These are phyloP conservation scores for Diaprepes abbreviatus DNA, from an alignment of 2,888 invertebrate genomes.

Conservation along the genomic window DNA sequence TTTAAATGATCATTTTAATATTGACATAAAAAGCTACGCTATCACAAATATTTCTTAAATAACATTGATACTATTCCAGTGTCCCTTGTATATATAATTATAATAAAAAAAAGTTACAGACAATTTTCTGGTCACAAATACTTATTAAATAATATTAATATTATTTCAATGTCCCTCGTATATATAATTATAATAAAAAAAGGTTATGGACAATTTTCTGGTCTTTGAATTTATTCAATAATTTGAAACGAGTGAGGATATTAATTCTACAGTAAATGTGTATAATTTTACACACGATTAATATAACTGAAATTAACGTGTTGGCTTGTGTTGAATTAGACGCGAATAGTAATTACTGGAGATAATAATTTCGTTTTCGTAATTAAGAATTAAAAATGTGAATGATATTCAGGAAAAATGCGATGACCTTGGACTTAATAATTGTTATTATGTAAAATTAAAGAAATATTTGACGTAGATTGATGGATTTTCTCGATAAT, in stretches of 20 bases:
- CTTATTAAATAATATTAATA: no score
- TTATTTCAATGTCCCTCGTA: no score
- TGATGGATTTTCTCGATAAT: no score
- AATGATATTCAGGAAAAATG: not conserved
- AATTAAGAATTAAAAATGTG: not conserved
- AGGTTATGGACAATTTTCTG: not conserved
- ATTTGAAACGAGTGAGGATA: not conserved
- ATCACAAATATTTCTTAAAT: no score
- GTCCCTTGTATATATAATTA: no score
- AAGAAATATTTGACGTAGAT: no score
- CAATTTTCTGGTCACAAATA: no score
- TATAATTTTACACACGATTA: not conserved
- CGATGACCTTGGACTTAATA: not conserved
- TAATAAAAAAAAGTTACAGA: no score
- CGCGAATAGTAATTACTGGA: not conserved
- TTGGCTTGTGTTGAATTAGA: not conserved
- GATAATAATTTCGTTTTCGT: not conserved
- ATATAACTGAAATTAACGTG: not conserved
- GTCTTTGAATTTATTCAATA: not conserved
- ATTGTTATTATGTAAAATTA: no score
- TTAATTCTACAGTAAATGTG: not conserved
- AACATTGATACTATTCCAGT: no score
- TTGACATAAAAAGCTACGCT: no score
- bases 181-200: constrained; percentile 5
- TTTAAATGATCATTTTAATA: no score